Conservation (phyloP, 2,797 vertebrate species). For the Columba guinea region DNA sequence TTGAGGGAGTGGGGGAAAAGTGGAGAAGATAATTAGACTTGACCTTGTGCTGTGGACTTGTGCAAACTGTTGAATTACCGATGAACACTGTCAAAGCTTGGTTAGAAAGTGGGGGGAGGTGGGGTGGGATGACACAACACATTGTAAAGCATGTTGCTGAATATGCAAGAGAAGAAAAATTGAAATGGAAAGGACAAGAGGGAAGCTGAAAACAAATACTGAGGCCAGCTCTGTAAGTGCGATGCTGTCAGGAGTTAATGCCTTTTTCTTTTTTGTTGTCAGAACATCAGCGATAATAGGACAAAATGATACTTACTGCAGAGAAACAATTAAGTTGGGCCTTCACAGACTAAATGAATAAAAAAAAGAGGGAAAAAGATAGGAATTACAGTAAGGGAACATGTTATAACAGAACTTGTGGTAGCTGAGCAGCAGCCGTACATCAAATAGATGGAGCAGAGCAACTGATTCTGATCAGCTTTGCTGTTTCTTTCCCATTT, state of each 20-base stretch:
- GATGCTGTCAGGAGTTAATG: conserved; percentile 19
- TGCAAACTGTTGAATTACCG: conserved; percentile 35
- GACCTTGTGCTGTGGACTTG: conserved; percentile 5
- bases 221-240: neutral
- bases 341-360: neutral
- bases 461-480: neutral
- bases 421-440: neutral
- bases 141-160: neutral
- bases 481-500: neutral
- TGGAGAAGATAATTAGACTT: conserved; percentile 35
- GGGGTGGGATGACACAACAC: neutral
- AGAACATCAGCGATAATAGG: conserved; percentile 13
- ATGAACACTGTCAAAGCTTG: neutral
- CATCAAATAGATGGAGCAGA: neutral
- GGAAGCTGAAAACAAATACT: conserved; percentile 8
- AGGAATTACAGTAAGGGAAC: neutral
- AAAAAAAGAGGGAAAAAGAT: neutral
- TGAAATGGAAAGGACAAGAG: neutral
- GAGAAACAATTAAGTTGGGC: neutral
- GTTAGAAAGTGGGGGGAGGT: neutral
- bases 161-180: conserved; percentile 10
- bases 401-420: neutral
- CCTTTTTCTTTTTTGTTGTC: conserved; percentile 11
- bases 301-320: neutral
- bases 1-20: neutral